Conservation (phyloP, 2,797 vertebrate species). For the Epinephelus malabaricus region DNA sequence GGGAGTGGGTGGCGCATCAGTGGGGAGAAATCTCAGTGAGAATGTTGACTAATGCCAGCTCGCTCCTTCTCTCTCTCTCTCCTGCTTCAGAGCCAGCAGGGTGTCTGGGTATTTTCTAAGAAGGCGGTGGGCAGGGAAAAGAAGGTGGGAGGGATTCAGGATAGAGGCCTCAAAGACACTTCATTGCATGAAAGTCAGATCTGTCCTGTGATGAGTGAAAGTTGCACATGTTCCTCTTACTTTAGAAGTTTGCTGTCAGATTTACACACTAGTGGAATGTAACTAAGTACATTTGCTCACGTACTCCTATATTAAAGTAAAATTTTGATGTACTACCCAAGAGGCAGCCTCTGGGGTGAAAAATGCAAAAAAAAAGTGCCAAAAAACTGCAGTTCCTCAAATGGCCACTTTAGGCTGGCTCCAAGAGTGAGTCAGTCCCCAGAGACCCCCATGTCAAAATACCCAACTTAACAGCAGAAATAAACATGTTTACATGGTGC, state of each 20-base stretch:
- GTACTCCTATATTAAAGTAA: not conserved
- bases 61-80: slow-evolving; percentile 10
- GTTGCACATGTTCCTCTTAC: slow-evolving; percentile 13
- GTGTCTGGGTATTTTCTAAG: slow-evolving; percentile 50
- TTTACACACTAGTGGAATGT: not conserved
- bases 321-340: not conserved
- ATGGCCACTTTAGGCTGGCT: no score
- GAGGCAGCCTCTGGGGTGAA: no score
- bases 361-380: no score
- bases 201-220: slow-evolving; percentile 34
- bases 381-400: no score
- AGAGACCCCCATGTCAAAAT: no score
- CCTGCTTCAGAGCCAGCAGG: slow-evolving; percentile 65
- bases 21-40: slow-evolving; percentile 73
- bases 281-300: not conserved
- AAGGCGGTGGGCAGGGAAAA: slow-evolving; percentile 31
- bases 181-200: slow-evolving; percentile 48
- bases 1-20: slow-evolving; percentile 80
- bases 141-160: slow-evolving; percentile 1
- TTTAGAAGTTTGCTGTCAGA: not conserved
- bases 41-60: slow-evolving; percentile 68
- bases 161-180: slow-evolving; percentile 34
- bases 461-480: no score
- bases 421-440: no score
- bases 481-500: no score